These are phyloP conservation scores for Belgica antarctica DNA, from an alignment of 2,888 invertebrate genomes.

Conservation along the genomic window DNA sequence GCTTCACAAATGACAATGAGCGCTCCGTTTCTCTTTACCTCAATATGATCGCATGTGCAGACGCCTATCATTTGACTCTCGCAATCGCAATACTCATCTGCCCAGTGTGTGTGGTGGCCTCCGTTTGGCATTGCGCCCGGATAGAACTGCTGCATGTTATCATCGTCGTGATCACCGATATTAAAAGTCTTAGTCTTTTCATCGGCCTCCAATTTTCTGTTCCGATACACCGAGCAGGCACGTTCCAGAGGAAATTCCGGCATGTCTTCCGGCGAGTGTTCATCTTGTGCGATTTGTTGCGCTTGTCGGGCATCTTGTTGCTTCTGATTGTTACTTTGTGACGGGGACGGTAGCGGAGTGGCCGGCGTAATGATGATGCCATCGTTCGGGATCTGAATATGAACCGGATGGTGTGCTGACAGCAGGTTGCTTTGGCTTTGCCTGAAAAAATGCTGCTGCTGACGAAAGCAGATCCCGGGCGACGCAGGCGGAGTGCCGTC, in stretches of 20 bases:
- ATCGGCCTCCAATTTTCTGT: conserved; percentile 48
- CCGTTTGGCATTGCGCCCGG: conserved; percentile 29
- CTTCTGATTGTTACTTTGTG: conserved; percentile 47
- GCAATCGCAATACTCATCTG: conserved; percentile 53
- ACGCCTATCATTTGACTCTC: conserved; percentile 48
- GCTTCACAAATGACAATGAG: neutral
- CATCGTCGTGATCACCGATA: conserved; percentile 10
- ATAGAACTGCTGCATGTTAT: conserved; percentile 44
- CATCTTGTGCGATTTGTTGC: conserved; percentile 45
- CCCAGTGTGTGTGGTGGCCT: conserved; percentile 26
- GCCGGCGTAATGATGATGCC: conserved; percentile 55
- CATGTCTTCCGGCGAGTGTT: neutral
- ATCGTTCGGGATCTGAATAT: conserved; percentile 46
- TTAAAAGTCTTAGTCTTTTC: conserved; percentile 46
- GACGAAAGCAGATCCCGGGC: conserved; percentile 47
- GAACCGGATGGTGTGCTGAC: conserved; percentile 18
- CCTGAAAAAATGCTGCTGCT: conserved; percentile 23
- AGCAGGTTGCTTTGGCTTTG: conserved; percentile 34
- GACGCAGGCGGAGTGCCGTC: conserved; percentile 51
- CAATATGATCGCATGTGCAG: conserved; percentile 55
- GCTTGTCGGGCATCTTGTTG: neutral
- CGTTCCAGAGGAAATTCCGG: conserved; percentile 49
- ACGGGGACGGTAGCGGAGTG: conserved; percentile 55
- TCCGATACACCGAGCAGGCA: conserved; percentile 55
- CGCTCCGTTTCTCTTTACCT: conserved; percentile 51